Percentiles rank a stretch among this genome's conserved stretches.
Evolutionary conservation across 2,113 vertebrate genomes (phyloP).

Genomic region (Oreotrochilus melanogaster): DNA sequence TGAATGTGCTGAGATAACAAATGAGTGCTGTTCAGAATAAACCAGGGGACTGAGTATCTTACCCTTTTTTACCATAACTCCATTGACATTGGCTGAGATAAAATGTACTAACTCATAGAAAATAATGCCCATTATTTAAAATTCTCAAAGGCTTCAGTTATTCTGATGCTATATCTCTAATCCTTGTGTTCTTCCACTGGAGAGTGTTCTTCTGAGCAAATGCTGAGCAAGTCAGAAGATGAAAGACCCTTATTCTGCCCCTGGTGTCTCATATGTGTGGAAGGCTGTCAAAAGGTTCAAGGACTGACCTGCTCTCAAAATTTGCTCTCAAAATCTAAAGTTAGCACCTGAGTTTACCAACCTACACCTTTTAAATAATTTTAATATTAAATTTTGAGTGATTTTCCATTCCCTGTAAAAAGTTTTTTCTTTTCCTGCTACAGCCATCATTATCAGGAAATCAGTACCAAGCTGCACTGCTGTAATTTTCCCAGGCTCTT

Average conservation of each 20-base stretch:
- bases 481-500: not conserved
- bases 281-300: not conserved
- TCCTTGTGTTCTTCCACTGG: not conserved
- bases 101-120: not conserved
- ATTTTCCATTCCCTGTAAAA: not conserved
- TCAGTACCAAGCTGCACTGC: not conserved
- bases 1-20: not conserved
- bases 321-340: not conserved
- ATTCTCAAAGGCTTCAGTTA: not conserved
- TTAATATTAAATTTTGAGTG: no score
- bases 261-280: not conserved
- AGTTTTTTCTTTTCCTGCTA: not conserved
- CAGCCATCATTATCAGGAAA: not conserved
- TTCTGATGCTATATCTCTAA: not conserved
- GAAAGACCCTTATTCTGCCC: not conserved
- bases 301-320: not conserved
- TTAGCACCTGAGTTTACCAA: not conserved
- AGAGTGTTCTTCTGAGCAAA: not conserved
- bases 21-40: not conserved
- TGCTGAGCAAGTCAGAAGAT: not conserved
- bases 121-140: not conserved
- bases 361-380: not conserved
- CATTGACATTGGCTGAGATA: not conserved
- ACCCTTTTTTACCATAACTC: not conserved
- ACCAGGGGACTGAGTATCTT: not conserved